A percentile compares a stretch with the other conserved stretches of the same genome.
phyloP scores from a whole-genome alignment of 1,140 invertebrate genomes.

The Chrysopa pallens region DNA sequence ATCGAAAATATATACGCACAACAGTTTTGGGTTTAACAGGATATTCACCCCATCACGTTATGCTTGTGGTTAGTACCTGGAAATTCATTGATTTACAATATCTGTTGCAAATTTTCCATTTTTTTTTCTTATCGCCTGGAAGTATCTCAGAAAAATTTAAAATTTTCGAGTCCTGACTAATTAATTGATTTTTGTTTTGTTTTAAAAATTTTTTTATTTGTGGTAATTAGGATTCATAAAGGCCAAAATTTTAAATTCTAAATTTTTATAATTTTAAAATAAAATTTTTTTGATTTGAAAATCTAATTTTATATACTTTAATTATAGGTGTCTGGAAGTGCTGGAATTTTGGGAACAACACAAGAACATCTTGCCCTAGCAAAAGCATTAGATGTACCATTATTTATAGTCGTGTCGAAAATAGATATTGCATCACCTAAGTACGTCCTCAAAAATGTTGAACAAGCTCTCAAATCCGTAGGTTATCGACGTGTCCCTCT shows the following conservation, averaged over 20 bases:
- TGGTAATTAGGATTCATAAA: no score
- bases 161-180: no score
- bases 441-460: slow-evolving; percentile 39
- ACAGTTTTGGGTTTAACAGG: slow-evolving; percentile 88
- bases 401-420: slow-evolving; percentile 84
- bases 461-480: slow-evolving; percentile 40
- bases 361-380: slow-evolving; percentile 74
- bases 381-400: slow-evolving; percentile 67
- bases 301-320: no score
- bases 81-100: no score
- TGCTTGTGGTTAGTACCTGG: slow-evolving; percentile 54
- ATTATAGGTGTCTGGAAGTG: slow-evolving; percentile 33
- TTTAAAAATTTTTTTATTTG: not conserved
- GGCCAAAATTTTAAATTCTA: no score
- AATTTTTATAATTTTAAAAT: no score
- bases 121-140: no score
- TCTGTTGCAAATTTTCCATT: no score
- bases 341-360: slow-evolving; percentile 47
- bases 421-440: slow-evolving; percentile 53
- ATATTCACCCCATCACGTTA: slow-evolving; percentile 87
- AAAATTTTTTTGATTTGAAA: no score
- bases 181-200: no score
- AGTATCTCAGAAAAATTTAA: no score
- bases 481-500: slow-evolving; percentile 34
- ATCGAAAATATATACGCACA: slow-evolving; percentile 89